Percentiles rank a stretch among this genome's conserved stretches.
Conservation (phyloP, 1,140 invertebrate genomes). For the Calliopsis andreniformis region DNA sequence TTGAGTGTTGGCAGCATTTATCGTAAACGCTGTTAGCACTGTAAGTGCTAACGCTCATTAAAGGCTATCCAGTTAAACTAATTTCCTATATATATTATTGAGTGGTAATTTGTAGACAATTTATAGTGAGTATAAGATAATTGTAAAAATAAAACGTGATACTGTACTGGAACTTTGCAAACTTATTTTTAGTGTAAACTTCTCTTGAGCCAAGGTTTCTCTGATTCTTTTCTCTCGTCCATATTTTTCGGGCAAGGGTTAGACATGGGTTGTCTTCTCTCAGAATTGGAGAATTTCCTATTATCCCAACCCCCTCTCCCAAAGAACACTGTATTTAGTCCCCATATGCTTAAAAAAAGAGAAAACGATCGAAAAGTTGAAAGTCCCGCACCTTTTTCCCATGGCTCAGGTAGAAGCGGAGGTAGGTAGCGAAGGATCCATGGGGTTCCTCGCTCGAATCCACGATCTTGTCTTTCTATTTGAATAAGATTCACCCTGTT, state of each 20-base stretch:
- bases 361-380: slow-evolving; percentile 52
- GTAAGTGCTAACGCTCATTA: too few species aligned
- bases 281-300: not conserved
- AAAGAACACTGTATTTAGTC: not conserved
- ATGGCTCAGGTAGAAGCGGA: slow-evolving; percentile 70
- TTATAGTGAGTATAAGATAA: too few species aligned
- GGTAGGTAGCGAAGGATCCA: slow-evolving; percentile 45
- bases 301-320: not conserved
- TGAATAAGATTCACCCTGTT: slow-evolving; percentile 80
- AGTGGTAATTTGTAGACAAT: too few species aligned
- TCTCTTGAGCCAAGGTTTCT: too few species aligned
- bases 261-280: not conserved
- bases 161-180: too few species aligned
- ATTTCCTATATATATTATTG: too few species aligned
- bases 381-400: slow-evolving; percentile 72
- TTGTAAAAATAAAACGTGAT: too few species aligned
- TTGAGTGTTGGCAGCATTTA: too few species aligned
- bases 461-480: slow-evolving; percentile 78
- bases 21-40: too few species aligned
- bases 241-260: not conserved
- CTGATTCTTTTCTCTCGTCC: not conserved
- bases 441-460: slow-evolving; percentile 69
- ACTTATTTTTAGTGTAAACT: too few species aligned
- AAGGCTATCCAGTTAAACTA: too few species aligned
- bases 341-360: slow-evolving; percentile 22